A percentile compares a stretch with the other conserved stretches of the same genome.
Conservation (phyloP, 2,888 invertebrate genomes). For the Drosophila phalerata region DNA sequence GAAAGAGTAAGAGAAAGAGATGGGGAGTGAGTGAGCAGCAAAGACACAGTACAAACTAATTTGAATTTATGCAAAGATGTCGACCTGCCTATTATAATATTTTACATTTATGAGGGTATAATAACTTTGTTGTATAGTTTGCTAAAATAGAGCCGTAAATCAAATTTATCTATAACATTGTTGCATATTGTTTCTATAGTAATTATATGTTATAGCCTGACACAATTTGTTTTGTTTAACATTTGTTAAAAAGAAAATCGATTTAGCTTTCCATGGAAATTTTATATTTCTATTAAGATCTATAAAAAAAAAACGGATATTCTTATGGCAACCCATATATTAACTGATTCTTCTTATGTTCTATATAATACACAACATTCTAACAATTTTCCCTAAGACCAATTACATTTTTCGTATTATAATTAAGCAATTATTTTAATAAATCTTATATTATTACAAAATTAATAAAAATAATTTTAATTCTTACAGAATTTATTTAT, state of each 20-base stretch:
- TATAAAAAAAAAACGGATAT: too few relatives aligned
- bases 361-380: too few relatives aligned
- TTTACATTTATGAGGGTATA: conserved; percentile 1
- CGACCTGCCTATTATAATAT: conserved; percentile 28
- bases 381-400: too few relatives aligned
- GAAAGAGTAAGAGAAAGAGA: neutral
- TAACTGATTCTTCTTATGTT: too few relatives aligned
- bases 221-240: neutral
- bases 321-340: too few relatives aligned
- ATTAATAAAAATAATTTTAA: too few relatives aligned
- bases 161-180: neutral
- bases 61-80: conserved; percentile 72
- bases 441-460: too few relatives aligned
- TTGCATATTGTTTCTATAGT: neutral
- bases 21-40: neutral
- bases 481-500: too few relatives aligned
- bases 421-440: too few relatives aligned
- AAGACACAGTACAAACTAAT: conserved; percentile 61
- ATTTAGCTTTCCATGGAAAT: neutral
- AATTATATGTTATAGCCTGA: neutral
- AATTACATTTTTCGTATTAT: too few relatives aligned
- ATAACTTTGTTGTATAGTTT: conserved; percentile 17
- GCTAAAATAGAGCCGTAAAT: conserved; percentile 2
- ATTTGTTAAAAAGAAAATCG: neutral
- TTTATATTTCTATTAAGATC: neutral